phyloP scores from a whole-genome alignment of 2,888 invertebrate genomes.

The Drosophila buzzatii region DNA sequence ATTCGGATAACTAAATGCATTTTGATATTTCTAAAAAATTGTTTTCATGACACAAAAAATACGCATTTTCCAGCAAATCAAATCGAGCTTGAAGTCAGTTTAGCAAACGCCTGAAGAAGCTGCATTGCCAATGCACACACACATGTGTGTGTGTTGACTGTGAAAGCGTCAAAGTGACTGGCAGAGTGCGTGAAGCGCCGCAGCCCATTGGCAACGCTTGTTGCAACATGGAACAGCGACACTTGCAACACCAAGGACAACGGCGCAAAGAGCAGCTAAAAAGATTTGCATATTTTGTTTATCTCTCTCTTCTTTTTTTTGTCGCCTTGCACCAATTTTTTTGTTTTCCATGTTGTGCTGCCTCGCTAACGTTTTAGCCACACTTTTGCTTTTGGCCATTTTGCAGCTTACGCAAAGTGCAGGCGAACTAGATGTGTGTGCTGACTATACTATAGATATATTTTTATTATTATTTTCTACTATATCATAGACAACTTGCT shows the following conservation, averaged over 20 bases:
- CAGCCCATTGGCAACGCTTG: slow-evolving; percentile 42
- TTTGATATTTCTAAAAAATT: neutral
- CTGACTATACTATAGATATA: too few species aligned
- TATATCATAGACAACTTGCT: too few species aligned
- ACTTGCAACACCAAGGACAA: slow-evolving; percentile 25
- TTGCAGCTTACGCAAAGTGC: slow-evolving; percentile 72
- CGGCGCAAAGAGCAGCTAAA: slow-evolving; percentile 55
- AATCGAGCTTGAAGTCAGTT: neutral
- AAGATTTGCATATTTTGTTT: slow-evolving; percentile 64
- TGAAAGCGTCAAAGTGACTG: slow-evolving; percentile 73
- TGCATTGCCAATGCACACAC: slow-evolving; percentile 2
- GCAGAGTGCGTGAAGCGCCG: slow-evolving; percentile 56
- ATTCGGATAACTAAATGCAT: neutral
- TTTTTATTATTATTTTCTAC: too few species aligned
- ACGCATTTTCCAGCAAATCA: slow-evolving; percentile 11
- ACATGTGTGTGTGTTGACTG: slow-evolving; percentile 46
- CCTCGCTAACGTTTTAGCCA: slow-evolving; percentile 5
- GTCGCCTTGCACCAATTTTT: neutral
- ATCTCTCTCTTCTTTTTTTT: neutral
- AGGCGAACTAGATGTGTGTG: neutral
- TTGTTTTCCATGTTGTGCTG: slow-evolving; percentile 13
- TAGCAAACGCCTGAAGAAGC: neutral
- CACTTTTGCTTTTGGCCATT: slow-evolving; percentile 44
- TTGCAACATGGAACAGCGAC: slow-evolving; percentile 47
- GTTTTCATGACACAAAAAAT: slow-evolving; percentile 23